Base-by-base conservation (phyloP, 1,140 invertebrate species). In the Drosophila seguyi region DNA sequence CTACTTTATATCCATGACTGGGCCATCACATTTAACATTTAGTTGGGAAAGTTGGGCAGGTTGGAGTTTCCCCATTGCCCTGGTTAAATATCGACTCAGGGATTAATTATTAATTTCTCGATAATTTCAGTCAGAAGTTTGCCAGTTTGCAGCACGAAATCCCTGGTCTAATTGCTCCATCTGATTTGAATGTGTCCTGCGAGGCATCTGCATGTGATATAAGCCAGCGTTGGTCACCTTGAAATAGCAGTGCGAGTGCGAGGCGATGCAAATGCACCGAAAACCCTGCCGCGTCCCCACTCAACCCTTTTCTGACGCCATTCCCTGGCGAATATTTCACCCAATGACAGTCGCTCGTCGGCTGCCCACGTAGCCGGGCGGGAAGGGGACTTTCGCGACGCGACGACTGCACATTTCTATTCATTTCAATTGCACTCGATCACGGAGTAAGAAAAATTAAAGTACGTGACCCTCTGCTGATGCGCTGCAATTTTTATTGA, bases 371-470 rank as follows among this genome's bases (percentile, higher is more conserved):
- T 67, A 60, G 25, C 39, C n/a, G 2, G 38, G 38, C 58, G 13
- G 22, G 22, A n/a, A 11, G 11, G 6, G 52, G 41, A 27, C 14
- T 13, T 27, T 48, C 20, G 45, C 20, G 39, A 36, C 55, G 48
- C 47, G 34, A 39, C 47, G n/a, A 22, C 48, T 67, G 57, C 69
- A 65, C 80, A 80, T 83, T 87, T 88, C 72, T 77, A 87, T 87
- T 88, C 84, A 83, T 77, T 88, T 87, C 83, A 68, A 85, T 83
- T 87, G 83, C 77, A 69, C 83, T 88, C 84, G 79, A 83, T 87
- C 83, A 87, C 83, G 83, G 75, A 87, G 84, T 80, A 80, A 88
- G 84, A 80, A 63, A 87, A 87, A 87, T 87, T 83, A 88, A 87
- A 88, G 47, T 87, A 87, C 84, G 83, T 88, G 80, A 75, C 80